phyloP scores from a whole-genome alignment of 1,140 invertebrate species.

The Caenorhabditis inopinata region DNA sequence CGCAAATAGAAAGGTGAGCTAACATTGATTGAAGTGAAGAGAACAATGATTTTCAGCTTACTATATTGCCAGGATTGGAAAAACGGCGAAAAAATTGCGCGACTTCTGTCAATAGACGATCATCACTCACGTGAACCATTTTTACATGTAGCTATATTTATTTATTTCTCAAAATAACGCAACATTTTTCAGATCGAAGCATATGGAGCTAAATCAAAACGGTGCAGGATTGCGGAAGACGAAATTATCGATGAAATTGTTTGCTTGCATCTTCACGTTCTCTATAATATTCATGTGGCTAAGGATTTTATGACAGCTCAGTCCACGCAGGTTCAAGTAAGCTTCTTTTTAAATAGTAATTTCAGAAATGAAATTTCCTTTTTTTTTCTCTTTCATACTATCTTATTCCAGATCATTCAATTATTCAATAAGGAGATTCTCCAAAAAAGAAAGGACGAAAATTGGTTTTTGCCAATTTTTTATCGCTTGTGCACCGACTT shows the following conservation, averaged over 20 bases:
- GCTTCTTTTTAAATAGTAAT: not conserved
- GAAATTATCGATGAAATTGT: slow-evolving; percentile 45
- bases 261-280: slow-evolving; percentile 43
- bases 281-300: slow-evolving; percentile 39
- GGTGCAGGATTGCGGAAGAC: not conserved
- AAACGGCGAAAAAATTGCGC: not conserved
- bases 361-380: not conserved
- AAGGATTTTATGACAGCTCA: slow-evolving; percentile 42
- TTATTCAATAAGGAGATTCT: slow-evolving; percentile 77
- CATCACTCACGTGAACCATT: slow-evolving; percentile 10
- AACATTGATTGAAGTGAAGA: no score
- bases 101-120: not conserved
- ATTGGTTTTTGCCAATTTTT: slow-evolving; percentile 75
- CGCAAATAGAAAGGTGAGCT: no score
- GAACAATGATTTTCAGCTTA: not conserved
- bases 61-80: not conserved
- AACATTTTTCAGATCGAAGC: not conserved
- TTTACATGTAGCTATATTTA: not conserved
- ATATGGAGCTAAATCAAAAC: slow-evolving; percentile 7
- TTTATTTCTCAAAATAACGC: not conserved
- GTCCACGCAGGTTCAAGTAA: slow-evolving; percentile 41
- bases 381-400: not conserved
- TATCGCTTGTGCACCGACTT: slow-evolving; percentile 40
- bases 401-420: slow-evolving; percentile 54
- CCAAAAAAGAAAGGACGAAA: slow-evolving; percentile 86